Evolutionary conservation across 2,113 vertebrate species (phyloP), one percentile per base, ranked within the genome.

Genomic region (Maccullochella peelii): DNA sequence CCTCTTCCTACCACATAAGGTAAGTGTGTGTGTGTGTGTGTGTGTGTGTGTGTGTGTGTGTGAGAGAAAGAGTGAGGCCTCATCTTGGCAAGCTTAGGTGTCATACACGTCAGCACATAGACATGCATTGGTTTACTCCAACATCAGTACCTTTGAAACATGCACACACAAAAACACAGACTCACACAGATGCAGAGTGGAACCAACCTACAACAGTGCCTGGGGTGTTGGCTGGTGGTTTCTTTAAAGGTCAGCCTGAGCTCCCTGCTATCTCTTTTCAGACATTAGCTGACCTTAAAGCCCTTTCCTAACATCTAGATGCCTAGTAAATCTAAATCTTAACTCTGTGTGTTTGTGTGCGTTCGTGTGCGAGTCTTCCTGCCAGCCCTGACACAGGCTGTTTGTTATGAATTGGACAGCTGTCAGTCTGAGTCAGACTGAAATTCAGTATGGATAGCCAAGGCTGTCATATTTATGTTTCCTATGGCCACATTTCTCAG

Each of bases 1-100:
- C 0, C 62, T 97, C 71, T 99, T 96, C 82, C 80, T 96, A 55
- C 98, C 97, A 6, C 96, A 97, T 88, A 97, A 98, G 96, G 98
- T 97, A 94, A 92, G 89, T 67, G 1, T 79, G 44, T 30, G 1
- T 55, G 30, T 69, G 62, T 67, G 36, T 40, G 57, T 36, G 33
- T 36, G 88, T 68, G 1, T 79, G 49, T 30, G 2, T 55, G 30
- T 75, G 62, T 73, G 88, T 68, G 1, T 79, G 47, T 27, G 1
- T 58, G 27, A 72, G 62, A n/a, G 40, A 23, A 23, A 44, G 16
- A 50, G 36, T 16, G 44, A 73, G 27, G 59, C 38, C 23, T 85
- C 76, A n/a, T 62, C 7, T 61, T 30, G 3, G 58, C 73, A 80
- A 73, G 52, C 18, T 15, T 25, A 33, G 9, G 4, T 33, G 44